Evolutionary conservation across 2,888 invertebrate species (phyloP).

Genomic region (Nasonia oneida): DNA sequence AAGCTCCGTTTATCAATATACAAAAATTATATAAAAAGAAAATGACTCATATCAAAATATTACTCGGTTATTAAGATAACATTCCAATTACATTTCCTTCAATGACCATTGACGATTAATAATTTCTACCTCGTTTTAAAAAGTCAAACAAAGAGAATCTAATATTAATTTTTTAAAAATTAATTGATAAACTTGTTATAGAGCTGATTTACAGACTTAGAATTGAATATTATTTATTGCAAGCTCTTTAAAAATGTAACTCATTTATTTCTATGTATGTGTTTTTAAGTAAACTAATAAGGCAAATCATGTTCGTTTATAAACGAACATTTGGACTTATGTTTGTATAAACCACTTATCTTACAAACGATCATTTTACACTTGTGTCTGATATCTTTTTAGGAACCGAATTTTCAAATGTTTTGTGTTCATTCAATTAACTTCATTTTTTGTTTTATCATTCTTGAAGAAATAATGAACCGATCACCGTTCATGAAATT

Average conservation of each 20-base stretch:
- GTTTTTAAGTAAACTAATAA: slow-evolving; percentile 58
- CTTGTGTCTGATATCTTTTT: slow-evolving; percentile 21
- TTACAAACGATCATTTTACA: slow-evolving; percentile 48
- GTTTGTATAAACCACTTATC: slow-evolving; percentile 55
- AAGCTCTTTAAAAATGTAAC: slow-evolving; percentile 44
- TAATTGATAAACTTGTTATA: slow-evolving; percentile 33
- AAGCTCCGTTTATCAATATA: slow-evolving; percentile 19
- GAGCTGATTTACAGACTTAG: slow-evolving; percentile 38
- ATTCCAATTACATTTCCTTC: slow-evolving; percentile 39
- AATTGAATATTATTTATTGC: slow-evolving; percentile 49
- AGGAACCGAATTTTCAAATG: slow-evolving; percentile 17
- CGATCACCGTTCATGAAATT: slow-evolving; percentile 22
- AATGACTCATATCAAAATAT: slow-evolving; percentile 52
- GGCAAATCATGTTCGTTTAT: slow-evolving; percentile 55
- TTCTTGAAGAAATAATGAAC: slow-evolving; percentile 3
- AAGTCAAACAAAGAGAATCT: slow-evolving; percentile 18
- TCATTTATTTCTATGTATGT: slow-evolving; percentile 46
- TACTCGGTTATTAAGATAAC: background rate
- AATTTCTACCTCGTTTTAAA: slow-evolving; percentile 41
- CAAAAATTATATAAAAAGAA: slow-evolving; percentile 41
- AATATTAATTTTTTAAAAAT: slow-evolving; percentile 21
- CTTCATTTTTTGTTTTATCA: background rate
- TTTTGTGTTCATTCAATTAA: slow-evolving; percentile 16
- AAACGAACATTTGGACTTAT: slow-evolving; percentile 53
- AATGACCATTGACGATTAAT: slow-evolving; percentile 36